These are phyloP conservation scores for Mungos mungo DNA, from an alignment of 2,113 vertebrate genomes.

Conservation along the genomic window DNA sequence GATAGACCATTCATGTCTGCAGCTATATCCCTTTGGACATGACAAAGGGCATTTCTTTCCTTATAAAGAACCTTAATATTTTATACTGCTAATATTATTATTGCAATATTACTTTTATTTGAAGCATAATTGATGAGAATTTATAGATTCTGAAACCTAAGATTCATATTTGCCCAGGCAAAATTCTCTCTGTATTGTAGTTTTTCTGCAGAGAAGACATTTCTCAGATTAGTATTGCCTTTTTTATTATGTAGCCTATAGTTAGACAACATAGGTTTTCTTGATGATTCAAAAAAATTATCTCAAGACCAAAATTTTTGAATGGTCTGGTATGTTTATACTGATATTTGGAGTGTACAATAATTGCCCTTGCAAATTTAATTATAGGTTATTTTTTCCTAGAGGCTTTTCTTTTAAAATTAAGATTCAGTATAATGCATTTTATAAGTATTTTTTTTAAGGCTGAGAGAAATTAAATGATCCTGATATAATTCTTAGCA, in stretches of 20 bases:
- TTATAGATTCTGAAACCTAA: neutral
- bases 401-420: neutral
- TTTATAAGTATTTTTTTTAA: neutral
- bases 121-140: neutral
- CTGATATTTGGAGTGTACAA: neutral
- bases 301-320: neutral
- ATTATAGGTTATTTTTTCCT: neutral
- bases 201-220: neutral
- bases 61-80: neutral
- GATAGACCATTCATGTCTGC: neutral
- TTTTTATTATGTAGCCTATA: neutral
- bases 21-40: neutral
- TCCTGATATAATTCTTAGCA: neutral
- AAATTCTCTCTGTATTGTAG: neutral
- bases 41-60: neutral
- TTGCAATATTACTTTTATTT: slow-evolving; percentile 19
- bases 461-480: neutral
- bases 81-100: neutral
- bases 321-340: neutral
- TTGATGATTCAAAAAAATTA: neutral
- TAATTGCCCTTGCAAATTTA: neutral
- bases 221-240: neutral
- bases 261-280: neutral
- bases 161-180: neutral
- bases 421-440: neutral